Conservation (phyloP, 92 coral and sea anemone genomes). For the Anthopleura xanthogrammica region DNA sequence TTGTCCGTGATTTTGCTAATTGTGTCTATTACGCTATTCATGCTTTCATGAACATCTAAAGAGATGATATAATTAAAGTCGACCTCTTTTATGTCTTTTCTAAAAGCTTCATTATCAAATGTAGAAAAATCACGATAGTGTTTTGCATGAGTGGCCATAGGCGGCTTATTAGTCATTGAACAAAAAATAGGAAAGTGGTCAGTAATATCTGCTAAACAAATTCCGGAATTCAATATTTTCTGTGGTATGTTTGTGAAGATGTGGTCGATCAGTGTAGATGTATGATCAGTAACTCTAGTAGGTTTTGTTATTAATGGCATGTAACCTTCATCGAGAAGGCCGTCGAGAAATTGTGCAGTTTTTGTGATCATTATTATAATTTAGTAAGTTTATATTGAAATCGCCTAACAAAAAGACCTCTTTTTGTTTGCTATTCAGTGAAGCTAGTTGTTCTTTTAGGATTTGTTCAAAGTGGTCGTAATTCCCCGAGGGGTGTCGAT, state of each 20-base stretch:
- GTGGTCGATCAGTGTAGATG: constrained; percentile 52
- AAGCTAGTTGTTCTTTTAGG: constrained; percentile 10
- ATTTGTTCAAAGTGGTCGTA: constrained; percentile 4
- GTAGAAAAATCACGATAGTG: too few species aligned
- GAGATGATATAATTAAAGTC: too few species aligned
- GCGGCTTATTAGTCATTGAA: constrained; percentile 41
- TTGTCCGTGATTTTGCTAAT: too few species aligned
- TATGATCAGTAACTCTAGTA: constrained; percentile 42
- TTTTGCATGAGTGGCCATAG: too few species aligned
- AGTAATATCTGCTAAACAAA: constrained; percentile 57
- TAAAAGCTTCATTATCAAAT: too few species aligned
- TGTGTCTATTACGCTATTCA: too few species aligned
- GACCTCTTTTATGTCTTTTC: too few species aligned
- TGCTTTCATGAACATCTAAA: too few species aligned
- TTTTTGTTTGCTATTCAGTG: constrained; percentile 12
- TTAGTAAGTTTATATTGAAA: constrained; percentile 20
- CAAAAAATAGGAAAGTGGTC: constrained; percentile 59
- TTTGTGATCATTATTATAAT: constrained; percentile 33
- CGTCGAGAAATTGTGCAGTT: constrained; percentile 38
- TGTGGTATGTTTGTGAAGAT: constrained; percentile 54
- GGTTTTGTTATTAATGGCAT: constrained; percentile 40
- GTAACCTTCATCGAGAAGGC: constrained; percentile 13
- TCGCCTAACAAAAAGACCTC: constrained; percentile 39
- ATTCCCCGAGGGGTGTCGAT: constrained; percentile 30
- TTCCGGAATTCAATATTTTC: constrained; percentile 53